Evolutionary conservation across 2,888 invertebrate species (phyloP), one percentile per base, ranked within the genome.

Genomic region (Heliconius aoede): DNA sequence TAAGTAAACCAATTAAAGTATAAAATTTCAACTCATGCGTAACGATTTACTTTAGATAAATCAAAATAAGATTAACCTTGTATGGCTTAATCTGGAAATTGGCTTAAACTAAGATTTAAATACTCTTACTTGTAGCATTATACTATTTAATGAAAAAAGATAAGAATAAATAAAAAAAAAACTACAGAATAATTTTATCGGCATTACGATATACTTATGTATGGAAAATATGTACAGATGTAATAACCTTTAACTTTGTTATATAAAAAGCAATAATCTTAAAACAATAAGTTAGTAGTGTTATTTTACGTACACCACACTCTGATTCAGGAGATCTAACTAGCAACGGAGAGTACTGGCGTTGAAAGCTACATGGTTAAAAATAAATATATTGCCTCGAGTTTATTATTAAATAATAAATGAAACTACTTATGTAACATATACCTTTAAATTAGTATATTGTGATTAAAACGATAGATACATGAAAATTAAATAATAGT

Each of bases 81-180:
- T 74, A 68, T 11, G 61, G 74, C 46, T 74, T 74, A 15, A 74
- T 68, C 18, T 51, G 30, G 26, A 74, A 74, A 74, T 74, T 68
- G 74, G 74, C 68, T 74, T 74, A 68, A 58, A 28, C 30, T 69
- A 21, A 32, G 8, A 55, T 69, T 69, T 55, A 55, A 55, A 69
- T 55, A 55, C 7, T 69, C 28, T 51, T 28, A 51, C 46, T 68
- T n/a, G 1, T n/a, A 32, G 32, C 13, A 15, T 11, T 64, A n/a
- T 32, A 24, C 13, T 36, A 32, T 13, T 64, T 64, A n/a, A 64
- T 64, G 2, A 32, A 64, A n/a, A 15, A n/a, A 32, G n/a, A n/a
- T 9, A 9, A 36, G 24, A 32, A 24, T 24, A 24, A 46, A 46
- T 46, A 13, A 46, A 46, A 46, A 7, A 46, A 7, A 5, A 18